Percentiles rank a stretch among this genome's conserved stretches.
Conservation (phyloP, 1,140 invertebrate species). For the Zaprionus inermis region DNA sequence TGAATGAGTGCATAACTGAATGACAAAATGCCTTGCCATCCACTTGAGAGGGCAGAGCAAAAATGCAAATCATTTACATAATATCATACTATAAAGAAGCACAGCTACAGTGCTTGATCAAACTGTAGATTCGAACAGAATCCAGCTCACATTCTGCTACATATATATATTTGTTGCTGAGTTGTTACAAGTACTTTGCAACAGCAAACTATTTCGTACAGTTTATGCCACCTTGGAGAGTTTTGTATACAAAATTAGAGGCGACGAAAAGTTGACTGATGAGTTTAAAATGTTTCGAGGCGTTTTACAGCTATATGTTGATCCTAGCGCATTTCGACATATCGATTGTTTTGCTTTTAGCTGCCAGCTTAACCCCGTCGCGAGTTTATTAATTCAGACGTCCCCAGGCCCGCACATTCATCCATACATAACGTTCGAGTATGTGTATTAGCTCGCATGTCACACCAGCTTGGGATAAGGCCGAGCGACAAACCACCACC, state of each 20-base stretch:
- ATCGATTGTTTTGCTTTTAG: conserved; percentile 42
- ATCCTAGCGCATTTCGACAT: conserved; percentile 6
- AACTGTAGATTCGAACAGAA: background rate
- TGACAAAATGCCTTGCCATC: conserved; percentile 51
- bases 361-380: conserved; percentile 36
- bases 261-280: background rate
- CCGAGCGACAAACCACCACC: conserved; percentile 47
- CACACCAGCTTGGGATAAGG: conserved; percentile 29
- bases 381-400: conserved; percentile 42
- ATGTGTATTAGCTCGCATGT: conserved; percentile 40
- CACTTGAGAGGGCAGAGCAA: conserved; percentile 34
- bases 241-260: background rate
- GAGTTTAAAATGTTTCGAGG: background rate
- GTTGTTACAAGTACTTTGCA: too few species aligned
- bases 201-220: background rate
- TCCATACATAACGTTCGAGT: background rate
- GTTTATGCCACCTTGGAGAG: background rate
- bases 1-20: conserved; percentile 42
- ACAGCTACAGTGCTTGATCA: background rate
- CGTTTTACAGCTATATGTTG: background rate
- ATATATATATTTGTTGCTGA: background rate
- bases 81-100: conserved; percentile 21
- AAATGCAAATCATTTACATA: conserved; percentile 69
- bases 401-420: conserved; percentile 6
- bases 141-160: background rate